phyloP scores from a whole-genome alignment of 2,888 invertebrate species.

The Drosophila emarginata region DNA sequence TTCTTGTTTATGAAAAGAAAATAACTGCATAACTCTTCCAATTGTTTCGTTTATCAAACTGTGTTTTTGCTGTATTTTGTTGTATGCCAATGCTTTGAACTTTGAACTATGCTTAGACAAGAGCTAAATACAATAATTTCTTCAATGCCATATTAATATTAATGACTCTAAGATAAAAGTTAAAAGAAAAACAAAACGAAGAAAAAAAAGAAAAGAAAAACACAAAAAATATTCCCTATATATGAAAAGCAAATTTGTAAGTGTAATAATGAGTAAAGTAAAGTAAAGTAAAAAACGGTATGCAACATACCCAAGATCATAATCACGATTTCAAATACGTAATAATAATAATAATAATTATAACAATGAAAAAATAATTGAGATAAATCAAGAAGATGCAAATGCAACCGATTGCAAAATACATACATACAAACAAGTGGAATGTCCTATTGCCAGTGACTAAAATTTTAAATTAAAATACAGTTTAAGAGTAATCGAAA shows the following conservation, averaged over 20 bases:
- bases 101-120: conserved; percentile 47
- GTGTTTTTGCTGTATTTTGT: conserved; percentile 66
- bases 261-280: conserved; percentile 49
- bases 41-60: conserved; percentile 47
- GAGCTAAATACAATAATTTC: conserved; percentile 60
- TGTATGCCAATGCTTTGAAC: conserved; percentile 67
- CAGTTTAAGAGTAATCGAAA: conserved; percentile 28
- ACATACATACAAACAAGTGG: conserved; percentile 16
- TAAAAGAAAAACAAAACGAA: conserved; percentile 23
- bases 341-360: conserved; percentile 56
- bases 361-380: conserved; percentile 21
- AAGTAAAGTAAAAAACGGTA: conserved; percentile 51
- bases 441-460: conserved; percentile 80
- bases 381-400: conserved; percentile 24
- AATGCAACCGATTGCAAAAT: conserved; percentile 14
- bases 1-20: no score
- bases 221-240: conserved; percentile 65
- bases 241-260: conserved; percentile 45
- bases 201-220: conserved; percentile 25
- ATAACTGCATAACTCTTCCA: conserved; percentile 58
- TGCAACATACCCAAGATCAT: conserved; percentile 78
- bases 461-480: conserved; percentile 61
- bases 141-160: conserved; percentile 77
- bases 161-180: conserved; percentile 37
- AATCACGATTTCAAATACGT: conserved; percentile 79